Evolutionary conservation across 2,888 invertebrate species (phyloP).

Genomic region (Periphyllus acericola): DNA sequence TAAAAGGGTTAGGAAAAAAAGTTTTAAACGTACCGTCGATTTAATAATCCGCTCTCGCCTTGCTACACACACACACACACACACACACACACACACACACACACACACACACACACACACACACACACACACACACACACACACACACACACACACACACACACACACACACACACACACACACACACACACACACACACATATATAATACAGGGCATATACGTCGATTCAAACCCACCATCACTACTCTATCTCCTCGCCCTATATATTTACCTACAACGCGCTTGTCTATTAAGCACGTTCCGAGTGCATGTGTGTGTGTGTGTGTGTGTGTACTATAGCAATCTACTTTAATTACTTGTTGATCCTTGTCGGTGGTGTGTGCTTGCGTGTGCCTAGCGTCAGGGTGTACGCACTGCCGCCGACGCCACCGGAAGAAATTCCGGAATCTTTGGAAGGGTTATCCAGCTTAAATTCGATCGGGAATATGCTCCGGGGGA

Average conservation of each 20-base stretch:
- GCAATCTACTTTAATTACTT: conserved; percentile 37
- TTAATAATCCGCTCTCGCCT: neutral
- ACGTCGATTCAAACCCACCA: neutral
- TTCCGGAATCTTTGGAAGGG: neutral
- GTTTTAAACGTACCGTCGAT: neutral
- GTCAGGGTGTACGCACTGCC: neutral
- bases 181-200: neutral
- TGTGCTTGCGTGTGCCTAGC: neutral
- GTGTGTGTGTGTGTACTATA: neutral
- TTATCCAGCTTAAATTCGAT: conserved; percentile 15
- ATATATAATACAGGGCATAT: neutral
- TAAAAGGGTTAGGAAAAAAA: neutral
- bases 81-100: neutral
- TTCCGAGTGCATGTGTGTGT: neutral
- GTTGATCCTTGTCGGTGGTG: conserved; percentile 8
- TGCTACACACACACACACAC: neutral
- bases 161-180: neutral
- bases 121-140: neutral
- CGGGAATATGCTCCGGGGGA: neutral
- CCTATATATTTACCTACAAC: neutral
- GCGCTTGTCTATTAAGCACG: neutral
- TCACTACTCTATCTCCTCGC: neutral
- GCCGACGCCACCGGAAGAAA: conserved; percentile 21
- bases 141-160: neutral
- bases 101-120: neutral